phyloP scores from a whole-genome alignment of 2,797 vertebrate species.

The Acridotheres tristis region DNA sequence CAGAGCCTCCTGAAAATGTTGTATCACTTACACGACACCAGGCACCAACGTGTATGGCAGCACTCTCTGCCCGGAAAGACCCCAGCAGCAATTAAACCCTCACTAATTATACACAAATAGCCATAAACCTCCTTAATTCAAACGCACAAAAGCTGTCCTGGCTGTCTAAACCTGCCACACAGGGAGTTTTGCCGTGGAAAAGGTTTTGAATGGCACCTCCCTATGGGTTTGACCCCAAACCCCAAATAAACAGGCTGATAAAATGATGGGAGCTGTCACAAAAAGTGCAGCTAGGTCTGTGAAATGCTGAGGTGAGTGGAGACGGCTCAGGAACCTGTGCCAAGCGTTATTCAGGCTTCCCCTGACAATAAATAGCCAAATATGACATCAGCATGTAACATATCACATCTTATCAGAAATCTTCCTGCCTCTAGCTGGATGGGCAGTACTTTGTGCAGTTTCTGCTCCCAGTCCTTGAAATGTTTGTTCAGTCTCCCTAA shows the following conservation, averaged over 20 bases:
- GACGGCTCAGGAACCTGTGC: neutral
- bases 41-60: neutral
- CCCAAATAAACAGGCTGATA: neutral
- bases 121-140: slow-evolving; percentile 20
- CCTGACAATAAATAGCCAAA: neutral
- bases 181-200: neutral
- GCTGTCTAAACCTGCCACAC: neutral
- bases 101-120: slow-evolving; percentile 50
- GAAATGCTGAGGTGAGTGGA: neutral
- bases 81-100: slow-evolving; percentile 31
- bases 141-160: neutral
- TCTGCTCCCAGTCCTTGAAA: neutral
- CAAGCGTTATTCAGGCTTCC: neutral
- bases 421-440: neutral
- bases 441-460: neutral
- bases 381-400: neutral
- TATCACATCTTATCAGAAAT: neutral
- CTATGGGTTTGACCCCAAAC: neutral
- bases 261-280: too few relatives aligned
- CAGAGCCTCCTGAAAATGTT: slow-evolving; percentile 16
- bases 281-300: neutral
- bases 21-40: slow-evolving; percentile 48
- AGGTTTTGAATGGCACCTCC: neutral
- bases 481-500: neutral
- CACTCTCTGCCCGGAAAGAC: slow-evolving; percentile 43